Evolutionary conservation across 2,888 invertebrate species (phyloP).

Genomic region (Andrena fulva): DNA sequence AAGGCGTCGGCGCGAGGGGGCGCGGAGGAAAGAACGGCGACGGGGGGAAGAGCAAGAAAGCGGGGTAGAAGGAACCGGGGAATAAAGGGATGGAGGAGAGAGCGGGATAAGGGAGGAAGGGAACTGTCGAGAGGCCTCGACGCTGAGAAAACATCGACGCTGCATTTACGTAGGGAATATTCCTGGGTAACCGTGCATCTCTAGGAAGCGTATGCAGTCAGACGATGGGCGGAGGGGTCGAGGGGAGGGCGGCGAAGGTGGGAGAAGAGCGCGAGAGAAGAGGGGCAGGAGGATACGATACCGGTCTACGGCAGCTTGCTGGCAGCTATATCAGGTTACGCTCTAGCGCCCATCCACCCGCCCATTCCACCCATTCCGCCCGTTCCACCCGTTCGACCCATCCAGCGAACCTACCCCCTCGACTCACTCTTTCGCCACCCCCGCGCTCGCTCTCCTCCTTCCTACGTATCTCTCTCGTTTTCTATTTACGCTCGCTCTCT

Average conservation of each 20-base stretch:
- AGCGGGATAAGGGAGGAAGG: conserved; percentile 9
- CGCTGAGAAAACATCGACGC: conserved; percentile 73
- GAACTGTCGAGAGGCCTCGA: conserved; percentile 57
- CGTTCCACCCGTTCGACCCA: conserved; percentile 57
- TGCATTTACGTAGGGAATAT: conserved; percentile 73
- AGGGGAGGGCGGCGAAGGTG: conserved; percentile 44
- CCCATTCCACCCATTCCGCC: conserved; percentile 53
- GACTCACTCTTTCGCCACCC: conserved; percentile 41
- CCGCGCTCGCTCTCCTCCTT: neutral
- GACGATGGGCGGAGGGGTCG: conserved; percentile 32
- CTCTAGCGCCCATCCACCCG: conserved; percentile 74
- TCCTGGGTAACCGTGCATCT: conserved; percentile 70
- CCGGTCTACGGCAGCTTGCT: conserved; percentile 73
- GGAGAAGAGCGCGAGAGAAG: conserved; percentile 38
- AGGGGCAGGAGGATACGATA: conserved; percentile 56
- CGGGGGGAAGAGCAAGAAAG: conserved; percentile 1
- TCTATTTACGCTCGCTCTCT: conserved; percentile 36
- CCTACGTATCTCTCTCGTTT: conserved; percentile 38
- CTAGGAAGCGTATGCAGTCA: conserved; percentile 63
- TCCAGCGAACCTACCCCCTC: conserved; percentile 55
- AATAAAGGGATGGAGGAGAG: conserved; percentile 2
- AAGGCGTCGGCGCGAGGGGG: conserved; percentile 29
- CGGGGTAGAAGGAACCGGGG: conserved; percentile 11
- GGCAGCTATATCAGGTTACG: conserved; percentile 77
- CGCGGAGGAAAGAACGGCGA: neutral